A percentile compares a stretch with the other conserved stretches of the same genome.
These are phyloP conservation scores for Brienomyrus longianalis DNA, from an alignment of 2,113 vertebrate genomes.

Conservation along the genomic window DNA sequence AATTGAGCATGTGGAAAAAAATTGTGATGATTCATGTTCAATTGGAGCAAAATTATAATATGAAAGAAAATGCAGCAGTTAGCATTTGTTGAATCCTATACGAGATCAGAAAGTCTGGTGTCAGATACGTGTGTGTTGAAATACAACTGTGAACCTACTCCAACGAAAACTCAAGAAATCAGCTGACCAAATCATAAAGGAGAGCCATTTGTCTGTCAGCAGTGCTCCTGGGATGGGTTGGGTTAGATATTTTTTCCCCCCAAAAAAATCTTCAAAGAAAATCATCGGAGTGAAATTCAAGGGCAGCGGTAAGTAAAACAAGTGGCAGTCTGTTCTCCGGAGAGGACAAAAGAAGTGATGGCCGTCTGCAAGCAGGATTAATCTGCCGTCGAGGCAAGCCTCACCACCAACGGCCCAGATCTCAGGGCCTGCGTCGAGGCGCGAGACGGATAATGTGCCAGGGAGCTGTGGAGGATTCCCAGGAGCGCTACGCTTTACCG, in stretches of 20 bases:
- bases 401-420: background rate
- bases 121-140: conserved; percentile 38
- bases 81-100: background rate
- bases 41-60: background rate
- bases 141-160: conserved; percentile 39
- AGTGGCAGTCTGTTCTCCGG: background rate
- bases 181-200: conserved; percentile 38
- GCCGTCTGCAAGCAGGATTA: background rate
- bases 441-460: background rate
- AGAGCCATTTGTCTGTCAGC: conserved; percentile 32
- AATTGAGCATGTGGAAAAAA: background rate
- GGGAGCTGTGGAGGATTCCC: background rate
- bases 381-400: background rate
- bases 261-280: conserved; percentile 37
- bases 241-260: conserved; percentile 11
- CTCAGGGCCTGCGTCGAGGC: background rate
- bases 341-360: background rate
- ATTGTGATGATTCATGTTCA: background rate
- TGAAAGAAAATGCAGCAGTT: background rate
- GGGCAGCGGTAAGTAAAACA: conserved; percentile 1
- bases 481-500: background rate
- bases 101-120: background rate
- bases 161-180: conserved; percentile 32
- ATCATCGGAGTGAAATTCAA: conserved; percentile 29
- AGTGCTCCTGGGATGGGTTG: conserved; percentile 31